Conservation (phyloP, 2,888 invertebrate species). For the Mycalesis mineus region DNA sequence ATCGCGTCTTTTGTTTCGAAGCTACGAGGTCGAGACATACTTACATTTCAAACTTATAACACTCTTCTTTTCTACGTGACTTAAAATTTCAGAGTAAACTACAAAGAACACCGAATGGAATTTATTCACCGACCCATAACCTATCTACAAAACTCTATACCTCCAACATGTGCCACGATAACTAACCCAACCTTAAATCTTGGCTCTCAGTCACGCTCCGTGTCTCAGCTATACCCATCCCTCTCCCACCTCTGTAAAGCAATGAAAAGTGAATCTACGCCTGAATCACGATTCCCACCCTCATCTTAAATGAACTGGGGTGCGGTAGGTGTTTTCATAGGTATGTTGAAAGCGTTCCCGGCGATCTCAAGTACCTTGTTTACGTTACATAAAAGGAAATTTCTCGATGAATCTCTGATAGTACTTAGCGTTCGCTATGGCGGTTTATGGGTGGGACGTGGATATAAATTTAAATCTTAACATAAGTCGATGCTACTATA, state of each 20-base stretch:
- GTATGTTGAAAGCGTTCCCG: constrained; percentile 32
- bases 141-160: constrained; percentile 25
- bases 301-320: constrained; percentile 73
- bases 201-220: constrained; percentile 48
- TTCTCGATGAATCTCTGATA: constrained; percentile 27
- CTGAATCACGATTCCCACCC: constrained; percentile 71
- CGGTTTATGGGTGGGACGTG: constrained; percentile 1
- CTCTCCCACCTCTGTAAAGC: constrained; percentile 61
- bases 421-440: constrained; percentile 7
- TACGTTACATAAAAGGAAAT: constrained; percentile 33
- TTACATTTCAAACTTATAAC: too few relatives aligned
- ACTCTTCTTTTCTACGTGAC: not conserved
- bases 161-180: constrained; percentile 28
- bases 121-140: constrained; percentile 23
- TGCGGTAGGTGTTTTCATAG: constrained; percentile 48
- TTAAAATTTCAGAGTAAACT: not conserved
- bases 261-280: constrained; percentile 74
- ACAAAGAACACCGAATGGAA: constrained; percentile 10
- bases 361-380: constrained; percentile 30
- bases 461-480: not conserved
- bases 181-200: constrained; percentile 61
- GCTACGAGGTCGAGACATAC: too few relatives aligned
- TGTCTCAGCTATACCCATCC: constrained; percentile 41
- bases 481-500: not conserved
- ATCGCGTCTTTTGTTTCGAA: too few relatives aligned